Conservation (phyloP, 2,888 invertebrate genomes). For the Mesodorylaimus sp. region DNA sequence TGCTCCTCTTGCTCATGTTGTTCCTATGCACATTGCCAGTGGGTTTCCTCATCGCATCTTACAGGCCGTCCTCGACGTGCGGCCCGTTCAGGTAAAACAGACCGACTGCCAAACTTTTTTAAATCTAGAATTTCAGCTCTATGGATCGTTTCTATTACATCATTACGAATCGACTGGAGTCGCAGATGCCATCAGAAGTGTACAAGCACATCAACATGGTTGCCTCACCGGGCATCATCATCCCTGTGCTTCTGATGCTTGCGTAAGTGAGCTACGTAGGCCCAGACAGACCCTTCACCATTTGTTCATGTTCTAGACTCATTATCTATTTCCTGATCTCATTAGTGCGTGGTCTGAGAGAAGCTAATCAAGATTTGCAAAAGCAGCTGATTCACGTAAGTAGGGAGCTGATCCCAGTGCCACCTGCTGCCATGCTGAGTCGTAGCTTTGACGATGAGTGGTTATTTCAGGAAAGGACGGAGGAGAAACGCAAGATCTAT, state of each 20-base stretch:
- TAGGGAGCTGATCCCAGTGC: too few relatives aligned
- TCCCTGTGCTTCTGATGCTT: conserved; percentile 66
- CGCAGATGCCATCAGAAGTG: conserved; percentile 12
- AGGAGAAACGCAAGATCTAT: conserved; percentile 77
- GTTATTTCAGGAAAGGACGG: conserved; percentile 51
- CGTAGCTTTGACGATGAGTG: too few relatives aligned
- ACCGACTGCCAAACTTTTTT: too few relatives aligned
- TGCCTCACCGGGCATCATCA: conserved; percentile 79
- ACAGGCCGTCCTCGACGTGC: conserved; percentile 82
- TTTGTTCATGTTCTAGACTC: conserved; percentile 35
- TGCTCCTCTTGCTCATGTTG: conserved; percentile 60
- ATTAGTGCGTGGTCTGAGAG: conserved; percentile 63
- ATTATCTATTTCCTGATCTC: conserved; percentile 86
- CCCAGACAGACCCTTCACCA: neutral
- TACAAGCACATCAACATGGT: conserved; percentile 49
- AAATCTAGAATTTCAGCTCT: too few relatives aligned
- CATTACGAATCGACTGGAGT: too few relatives aligned
- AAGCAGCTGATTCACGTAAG: conserved; percentile 28
- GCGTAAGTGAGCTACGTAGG: conserved; percentile 39
- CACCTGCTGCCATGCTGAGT: too few relatives aligned
- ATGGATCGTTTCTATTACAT: too few relatives aligned
- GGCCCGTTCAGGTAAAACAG: conserved; percentile 66
- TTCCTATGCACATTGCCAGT: conserved; percentile 87
- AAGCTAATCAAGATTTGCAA: conserved; percentile 79
- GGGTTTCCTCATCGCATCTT: conserved; percentile 78